Evolutionary conservation across 2,888 invertebrate genomes (phyloP).

Genomic region (Lasioglossum figueresi): DNA sequence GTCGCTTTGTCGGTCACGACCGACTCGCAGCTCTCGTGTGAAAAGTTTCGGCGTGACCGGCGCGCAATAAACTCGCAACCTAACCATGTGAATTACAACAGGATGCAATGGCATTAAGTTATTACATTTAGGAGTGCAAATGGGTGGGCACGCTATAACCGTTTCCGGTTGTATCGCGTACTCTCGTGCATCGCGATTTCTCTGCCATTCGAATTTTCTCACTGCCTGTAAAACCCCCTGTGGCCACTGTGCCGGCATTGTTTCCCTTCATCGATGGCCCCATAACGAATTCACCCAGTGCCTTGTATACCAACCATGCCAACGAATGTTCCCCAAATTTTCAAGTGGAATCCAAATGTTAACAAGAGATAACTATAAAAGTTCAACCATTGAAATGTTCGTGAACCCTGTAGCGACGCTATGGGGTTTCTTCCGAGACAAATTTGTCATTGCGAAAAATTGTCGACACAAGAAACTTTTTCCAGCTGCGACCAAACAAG

Average conservation of each 20-base stretch:
- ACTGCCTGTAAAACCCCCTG: conserved; percentile 7
- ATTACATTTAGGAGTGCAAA: conserved; percentile 57
- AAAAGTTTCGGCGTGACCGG: conserved; percentile 45
- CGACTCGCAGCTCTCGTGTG: conserved; percentile 40
- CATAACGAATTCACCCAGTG: conserved; percentile 1
- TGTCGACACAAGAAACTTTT: not conserved
- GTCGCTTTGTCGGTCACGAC: conserved; percentile 1
- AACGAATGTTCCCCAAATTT: not conserved
- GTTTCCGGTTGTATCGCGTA: conserved; percentile 50
- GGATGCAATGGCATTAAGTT: conserved; percentile 64
- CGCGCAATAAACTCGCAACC: conserved; percentile 32
- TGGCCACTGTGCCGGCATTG: not conserved
- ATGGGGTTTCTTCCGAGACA: not conserved
- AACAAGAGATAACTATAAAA: rapidly evolving
- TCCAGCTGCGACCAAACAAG: not conserved
- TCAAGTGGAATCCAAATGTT: not conserved
- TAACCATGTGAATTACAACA: conserved; percentile 61
- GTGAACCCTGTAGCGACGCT: not conserved
- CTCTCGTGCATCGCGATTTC: conserved; percentile 38
- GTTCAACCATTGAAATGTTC: not conserved
- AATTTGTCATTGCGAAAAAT: not conserved
- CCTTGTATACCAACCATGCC: not conserved
- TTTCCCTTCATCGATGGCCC: not conserved
- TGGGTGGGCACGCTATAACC: conserved; percentile 45
- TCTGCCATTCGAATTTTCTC: conserved; percentile 49